Conservation (phyloP, 2,888 invertebrate species). For the Tethea ocularis region DNA sequence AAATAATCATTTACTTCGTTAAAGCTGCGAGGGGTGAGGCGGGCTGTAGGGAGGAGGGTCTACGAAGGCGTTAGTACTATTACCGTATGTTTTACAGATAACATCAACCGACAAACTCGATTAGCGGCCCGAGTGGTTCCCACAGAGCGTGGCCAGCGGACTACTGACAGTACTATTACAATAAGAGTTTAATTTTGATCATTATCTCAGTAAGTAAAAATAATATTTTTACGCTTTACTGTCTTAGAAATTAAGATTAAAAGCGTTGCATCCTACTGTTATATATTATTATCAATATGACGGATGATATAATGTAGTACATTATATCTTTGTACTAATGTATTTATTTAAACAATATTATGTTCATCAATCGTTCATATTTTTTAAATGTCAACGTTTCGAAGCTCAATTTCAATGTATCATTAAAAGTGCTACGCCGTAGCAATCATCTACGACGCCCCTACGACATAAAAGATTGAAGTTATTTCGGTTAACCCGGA, state of each 20-base stretch:
- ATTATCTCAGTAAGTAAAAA: conserved; percentile 9
- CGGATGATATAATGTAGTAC: too few relatives aligned
- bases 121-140: conserved; percentile 58
- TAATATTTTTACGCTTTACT: background rate
- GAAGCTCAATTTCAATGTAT: too few relatives aligned
- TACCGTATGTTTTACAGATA: conserved; percentile 79
- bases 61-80: conserved; percentile 70
- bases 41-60: conserved; percentile 16
- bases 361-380: too few relatives aligned
- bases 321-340: too few relatives aligned
- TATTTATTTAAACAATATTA: too few relatives aligned
- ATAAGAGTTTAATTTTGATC: conserved; percentile 15
- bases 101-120: conserved; percentile 82
- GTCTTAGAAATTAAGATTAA: background rate
- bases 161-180: conserved; percentile 2
- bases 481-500: conserved; percentile 39
- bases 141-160: conserved; percentile 1
- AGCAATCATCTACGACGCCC: too few relatives aligned
- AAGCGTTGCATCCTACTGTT: background rate
- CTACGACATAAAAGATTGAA: conserved; percentile 26
- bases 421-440: background rate
- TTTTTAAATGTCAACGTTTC: too few relatives aligned
- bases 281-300: background rate
- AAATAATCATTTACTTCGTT: background rate
- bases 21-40: conserved; percentile 26